Base-by-base conservation (phyloP, 2,888 invertebrate species). In the Drosophila demipolita region DNA sequence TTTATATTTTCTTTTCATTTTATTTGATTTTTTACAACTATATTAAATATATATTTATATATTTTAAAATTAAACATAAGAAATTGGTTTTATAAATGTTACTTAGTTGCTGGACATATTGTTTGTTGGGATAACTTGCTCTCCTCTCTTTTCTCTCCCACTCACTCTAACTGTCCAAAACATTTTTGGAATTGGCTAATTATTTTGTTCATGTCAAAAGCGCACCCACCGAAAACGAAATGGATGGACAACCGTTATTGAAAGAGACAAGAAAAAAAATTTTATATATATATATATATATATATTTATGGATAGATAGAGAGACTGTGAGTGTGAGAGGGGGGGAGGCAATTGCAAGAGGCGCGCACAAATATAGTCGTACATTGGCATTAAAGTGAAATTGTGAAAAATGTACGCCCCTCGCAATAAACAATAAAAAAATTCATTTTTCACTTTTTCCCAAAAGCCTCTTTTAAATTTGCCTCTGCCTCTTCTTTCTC, bases 311-410 rank as follows among this genome's bases (percentile, higher is more conserved):
- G 29, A 29, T 29, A 12, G 1, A 45, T 7, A 20, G 45, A 45
- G 11, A 4, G 29, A 6, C n/a, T 11, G 32, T 17, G 2, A 9
- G 49, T 11, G 20, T 9, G 20, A 23, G 45, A 11, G 35, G 8
- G 45, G 7, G 26, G 15, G 23, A 5, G 35, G 53, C 60, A 60
- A 40, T 60, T 61, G 62, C 58, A 64, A 38, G 65, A 62, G 49
- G 36, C 78, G 80, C 80, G 83, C 87, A 86, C 75, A 61, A 74
- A 72, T 69, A 53, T 65, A 70, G 66, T 49, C 71, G 83, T 77
- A 65, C 81, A 70, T 80, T 83, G 83, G 64, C 81, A 73, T 72
- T 63, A 49, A 71, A 66, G 88, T 87, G 88, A 87, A 82, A 82
- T 83, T 80, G 80, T 59, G 72, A 78, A 80, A 78, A 78, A 78